phyloP scores from a whole-genome alignment of 2,113 vertebrate genomes.

The Pterocles burchelli region DNA sequence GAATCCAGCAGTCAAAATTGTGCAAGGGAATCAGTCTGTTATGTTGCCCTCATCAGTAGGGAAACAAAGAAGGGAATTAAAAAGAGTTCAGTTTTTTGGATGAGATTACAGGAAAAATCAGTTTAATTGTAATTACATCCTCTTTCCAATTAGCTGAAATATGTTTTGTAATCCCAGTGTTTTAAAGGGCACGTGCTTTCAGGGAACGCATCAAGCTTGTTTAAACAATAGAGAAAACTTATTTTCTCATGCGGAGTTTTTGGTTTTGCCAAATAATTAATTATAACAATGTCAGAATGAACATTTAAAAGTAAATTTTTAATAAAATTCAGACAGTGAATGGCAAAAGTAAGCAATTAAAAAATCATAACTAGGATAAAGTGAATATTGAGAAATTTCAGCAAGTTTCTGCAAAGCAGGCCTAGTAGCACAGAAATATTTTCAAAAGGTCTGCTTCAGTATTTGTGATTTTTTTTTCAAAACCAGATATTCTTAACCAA shows the following conservation, averaged over 20 bases:
- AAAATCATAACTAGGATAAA: not conserved
- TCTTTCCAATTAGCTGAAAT: conserved; percentile 8
- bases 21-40: not conserved
- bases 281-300: not conserved
- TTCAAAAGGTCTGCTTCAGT: not conserved
- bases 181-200: not conserved
- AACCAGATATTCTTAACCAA: not conserved
- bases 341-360: not conserved
- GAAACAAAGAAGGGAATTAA: not conserved
- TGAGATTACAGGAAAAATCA: conserved; percentile 1
- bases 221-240: not conserved
- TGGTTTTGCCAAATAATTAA: not conserved
- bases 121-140: conserved; percentile 42
- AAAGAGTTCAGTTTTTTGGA: not conserved
- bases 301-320: not conserved
- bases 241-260: not conserved
- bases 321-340: not conserved
- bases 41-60: not conserved
- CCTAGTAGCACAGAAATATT: not conserved
- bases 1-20: not conserved
- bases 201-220: not conserved
- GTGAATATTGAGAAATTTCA: not conserved
- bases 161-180: not conserved
- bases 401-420: not conserved
- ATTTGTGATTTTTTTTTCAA: not conserved